Percentiles rank a stretch among this genome's conserved stretches.
These are phyloP conservation scores for Drosophila kepulauana DNA, from an alignment of 1,140 invertebrate species.

Conservation along the genomic window DNA sequence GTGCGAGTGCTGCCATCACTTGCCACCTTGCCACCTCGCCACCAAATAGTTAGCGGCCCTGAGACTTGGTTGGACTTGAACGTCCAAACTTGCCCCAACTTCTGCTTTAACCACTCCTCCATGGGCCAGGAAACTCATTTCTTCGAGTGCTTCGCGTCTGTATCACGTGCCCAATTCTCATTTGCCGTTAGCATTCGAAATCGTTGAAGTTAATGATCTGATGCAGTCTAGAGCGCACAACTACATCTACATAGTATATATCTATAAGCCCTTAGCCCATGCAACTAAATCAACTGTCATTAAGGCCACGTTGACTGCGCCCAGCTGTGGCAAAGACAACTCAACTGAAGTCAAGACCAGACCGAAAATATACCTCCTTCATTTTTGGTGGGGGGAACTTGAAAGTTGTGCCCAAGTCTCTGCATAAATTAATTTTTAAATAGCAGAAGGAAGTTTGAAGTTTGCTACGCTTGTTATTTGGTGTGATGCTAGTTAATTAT, in stretches of 20 bases:
- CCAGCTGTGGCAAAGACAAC: constrained; percentile 46
- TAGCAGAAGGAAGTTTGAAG: constrained; percentile 41
- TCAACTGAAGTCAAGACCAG: not conserved
- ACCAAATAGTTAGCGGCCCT: not conserved
- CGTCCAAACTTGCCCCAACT: constrained; percentile 2
- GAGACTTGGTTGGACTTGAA: constrained; percentile 43
- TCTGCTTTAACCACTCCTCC: not conserved
- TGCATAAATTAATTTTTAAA: constrained; percentile 81
- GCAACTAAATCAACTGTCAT: constrained; percentile 78
- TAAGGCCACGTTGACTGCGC: constrained; percentile 53
- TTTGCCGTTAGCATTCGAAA: constrained; percentile 76
- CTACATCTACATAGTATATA: constrained; percentile 35
- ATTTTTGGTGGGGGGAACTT: not conserved
- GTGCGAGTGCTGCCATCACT: constrained; percentile 21
- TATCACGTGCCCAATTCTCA: constrained; percentile 74
- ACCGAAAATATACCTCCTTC: not conserved
- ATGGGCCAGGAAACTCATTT: constrained; percentile 39
- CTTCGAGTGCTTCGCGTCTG: constrained; percentile 58
- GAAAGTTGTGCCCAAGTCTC: constrained; percentile 40
- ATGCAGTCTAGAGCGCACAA: constrained; percentile 66
- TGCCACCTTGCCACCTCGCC: not conserved
- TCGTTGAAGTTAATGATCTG: constrained; percentile 80
- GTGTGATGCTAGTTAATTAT: constrained; percentile 66
- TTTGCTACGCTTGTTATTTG: constrained; percentile 25
- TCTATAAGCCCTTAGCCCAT: constrained; percentile 51